Conservation (phyloP, 2,888 invertebrate species). For the Watsonalla cultraria region DNA sequence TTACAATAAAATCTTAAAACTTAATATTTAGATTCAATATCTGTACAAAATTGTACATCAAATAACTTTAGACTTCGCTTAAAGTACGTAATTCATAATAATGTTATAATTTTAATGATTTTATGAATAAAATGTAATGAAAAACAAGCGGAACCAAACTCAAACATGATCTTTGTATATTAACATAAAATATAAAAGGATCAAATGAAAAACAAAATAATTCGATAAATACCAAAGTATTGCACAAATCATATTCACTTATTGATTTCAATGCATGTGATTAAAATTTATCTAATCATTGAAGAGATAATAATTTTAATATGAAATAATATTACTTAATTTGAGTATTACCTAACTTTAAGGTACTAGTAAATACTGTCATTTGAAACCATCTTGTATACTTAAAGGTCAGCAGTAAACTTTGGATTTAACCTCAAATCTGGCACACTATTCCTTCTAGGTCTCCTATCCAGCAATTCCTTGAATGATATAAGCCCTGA, state of each 20-base stretch:
- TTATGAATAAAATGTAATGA: too few species aligned
- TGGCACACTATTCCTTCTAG: conserved; percentile 69
- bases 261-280: too few species aligned
- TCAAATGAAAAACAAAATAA: too few species aligned
- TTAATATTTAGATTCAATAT: conserved; percentile 62
- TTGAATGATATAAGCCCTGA: conserved; percentile 69
- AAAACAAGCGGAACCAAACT: too few species aligned
- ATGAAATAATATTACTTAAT: conserved; percentile 2
- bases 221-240: too few species aligned
- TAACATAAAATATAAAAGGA: too few species aligned
- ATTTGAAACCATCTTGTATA: conserved; percentile 13
- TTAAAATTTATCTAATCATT: background rate
- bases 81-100: too few species aligned
- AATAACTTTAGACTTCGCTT: conserved; percentile 1
- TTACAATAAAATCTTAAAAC: conserved; percentile 49
- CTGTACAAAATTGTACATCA: conserved; percentile 71
- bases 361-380: conserved; percentile 53
- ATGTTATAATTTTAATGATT: too few species aligned
- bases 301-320: background rate
- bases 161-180: too few species aligned
- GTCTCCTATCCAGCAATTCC: conserved; percentile 51
- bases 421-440: conserved; percentile 62
- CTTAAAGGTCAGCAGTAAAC: conserved; percentile 57
- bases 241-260: too few species aligned
- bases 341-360: conserved; percentile 44